A percentile compares a stretch with the other conserved stretches of the same genome.
Conservation (phyloP, 2,888 invertebrate species). For the Ochropleura leucogaster region DNA sequence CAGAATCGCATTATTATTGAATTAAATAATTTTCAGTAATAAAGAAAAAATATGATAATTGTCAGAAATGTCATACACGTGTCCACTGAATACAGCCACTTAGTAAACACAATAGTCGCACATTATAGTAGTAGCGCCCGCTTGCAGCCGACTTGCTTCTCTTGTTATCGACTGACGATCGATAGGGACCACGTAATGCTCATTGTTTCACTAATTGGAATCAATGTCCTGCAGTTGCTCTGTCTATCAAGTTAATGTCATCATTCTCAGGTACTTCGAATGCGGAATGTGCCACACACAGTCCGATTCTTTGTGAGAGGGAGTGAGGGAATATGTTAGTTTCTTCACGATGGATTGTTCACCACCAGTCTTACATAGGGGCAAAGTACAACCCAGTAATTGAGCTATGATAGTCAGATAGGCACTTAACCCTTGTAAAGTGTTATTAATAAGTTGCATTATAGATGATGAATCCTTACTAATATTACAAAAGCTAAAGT, state of each 20-base stretch:
- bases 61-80: neutral
- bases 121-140: neutral
- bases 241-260: neutral
- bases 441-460: neutral
- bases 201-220: conserved; percentile 35
- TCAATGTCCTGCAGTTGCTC: neutral
- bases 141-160: neutral
- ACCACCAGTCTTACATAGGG: neutral
- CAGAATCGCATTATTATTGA: too few species aligned
- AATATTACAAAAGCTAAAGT: too few species aligned
- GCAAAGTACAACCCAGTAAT: neutral
- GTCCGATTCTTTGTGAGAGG: neutral
- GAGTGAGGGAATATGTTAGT: neutral
- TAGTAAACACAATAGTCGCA: neutral
- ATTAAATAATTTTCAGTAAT: too few species aligned
- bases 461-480: too few species aligned
- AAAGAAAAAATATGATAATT: too few species aligned
- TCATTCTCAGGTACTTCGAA: neutral
- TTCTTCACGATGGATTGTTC: neutral
- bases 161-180: neutral
- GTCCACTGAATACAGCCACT: neutral
- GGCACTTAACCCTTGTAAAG: neutral
- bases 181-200: neutral
- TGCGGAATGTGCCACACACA: neutral
- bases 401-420: neutral